Evolutionary conservation across 2,113 vertebrate genomes (phyloP).

Genomic region (Melospiza georgiana): DNA sequence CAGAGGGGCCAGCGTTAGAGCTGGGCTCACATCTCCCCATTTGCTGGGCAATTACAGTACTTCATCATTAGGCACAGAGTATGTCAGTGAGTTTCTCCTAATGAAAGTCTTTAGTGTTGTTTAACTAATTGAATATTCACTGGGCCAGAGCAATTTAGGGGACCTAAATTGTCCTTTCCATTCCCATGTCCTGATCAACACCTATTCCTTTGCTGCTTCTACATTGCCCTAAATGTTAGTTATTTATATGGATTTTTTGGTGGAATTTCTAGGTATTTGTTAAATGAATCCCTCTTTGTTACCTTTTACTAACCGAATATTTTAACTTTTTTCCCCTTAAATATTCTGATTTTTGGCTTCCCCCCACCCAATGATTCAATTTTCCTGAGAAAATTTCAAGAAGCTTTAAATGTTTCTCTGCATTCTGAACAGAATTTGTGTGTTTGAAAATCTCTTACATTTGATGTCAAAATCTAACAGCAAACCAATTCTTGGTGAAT

Average conservation of each 20-base stretch:
- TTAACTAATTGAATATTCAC: not conserved
- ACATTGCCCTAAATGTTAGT: not conserved
- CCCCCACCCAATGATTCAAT: accelerated
- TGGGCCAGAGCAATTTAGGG: not conserved
- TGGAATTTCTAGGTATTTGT: not conserved
- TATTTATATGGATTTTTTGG: not conserved
- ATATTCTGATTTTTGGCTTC: not conserved
- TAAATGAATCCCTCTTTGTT: not conserved
- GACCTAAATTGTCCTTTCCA: not conserved
- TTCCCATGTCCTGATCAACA: not conserved
- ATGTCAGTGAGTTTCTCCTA: not conserved
- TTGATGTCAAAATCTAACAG: not conserved
- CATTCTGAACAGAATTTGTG: not conserved
- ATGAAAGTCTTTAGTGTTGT: not conserved
- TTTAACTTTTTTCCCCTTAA: not conserved
- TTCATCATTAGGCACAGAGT: not conserved
- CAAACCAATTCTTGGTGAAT: not conserved
- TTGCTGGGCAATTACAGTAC: not conserved
- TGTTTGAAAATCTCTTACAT: not conserved
- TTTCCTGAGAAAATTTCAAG: not conserved
- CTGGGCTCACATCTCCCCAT: not conserved
- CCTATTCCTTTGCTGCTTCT: not conserved
- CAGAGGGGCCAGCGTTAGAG: not conserved
- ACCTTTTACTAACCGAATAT: not conserved
- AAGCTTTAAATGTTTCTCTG: not conserved